Evolutionary conservation across 2,113 vertebrate species (phyloP), one percentile per base, ranked within the genome.

Genomic region (Plotosus lineatus): DNA sequence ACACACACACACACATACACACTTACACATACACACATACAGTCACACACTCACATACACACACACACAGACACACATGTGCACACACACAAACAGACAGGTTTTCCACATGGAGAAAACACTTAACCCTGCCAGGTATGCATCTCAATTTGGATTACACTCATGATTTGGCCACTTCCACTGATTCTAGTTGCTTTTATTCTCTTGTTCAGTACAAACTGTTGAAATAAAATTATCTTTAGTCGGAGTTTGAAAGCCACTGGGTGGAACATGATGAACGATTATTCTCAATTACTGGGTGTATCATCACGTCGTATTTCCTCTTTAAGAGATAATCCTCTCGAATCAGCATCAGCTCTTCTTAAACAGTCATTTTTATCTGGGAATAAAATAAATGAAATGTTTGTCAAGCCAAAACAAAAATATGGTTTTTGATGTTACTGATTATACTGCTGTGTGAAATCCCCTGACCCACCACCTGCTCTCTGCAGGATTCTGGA

Each of bases 231-330:
- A 36, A n/a, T 66, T 40, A 8, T 48, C 42, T 31, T 26, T 31
- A 8, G 19, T 38, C 48, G 42, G 7, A 15, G n/a, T 28, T 65
- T 63, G 83, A 80, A 60, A 85, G 83, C 75, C 79, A 81, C 85
- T 82, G 89, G 89, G 90, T 90, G 87, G 83, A 78, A 75, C 86
- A 87, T 85, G 66, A 85, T 85, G 75, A 87, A 88, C 85, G 90
- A 94, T 94, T 92, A 93, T 87, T 89, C 87, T 86, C 90, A 92
- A 93, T 93, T 87, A 89, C 88, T 88, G 93, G 93, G 92, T 92
- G 84, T 89, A 91, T 90, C 89, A 93, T 84, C 88, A 89, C 55
- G 56, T 83, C 88, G 92, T 82, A 55, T 90, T 92, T 94, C 92
- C 91, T 88, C 87, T 87, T 83, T 46, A 23, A 84, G 84, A 91